Evolutionary conservation across 2,888 invertebrate genomes (phyloP).

Genomic region (Macaria notata): DNA sequence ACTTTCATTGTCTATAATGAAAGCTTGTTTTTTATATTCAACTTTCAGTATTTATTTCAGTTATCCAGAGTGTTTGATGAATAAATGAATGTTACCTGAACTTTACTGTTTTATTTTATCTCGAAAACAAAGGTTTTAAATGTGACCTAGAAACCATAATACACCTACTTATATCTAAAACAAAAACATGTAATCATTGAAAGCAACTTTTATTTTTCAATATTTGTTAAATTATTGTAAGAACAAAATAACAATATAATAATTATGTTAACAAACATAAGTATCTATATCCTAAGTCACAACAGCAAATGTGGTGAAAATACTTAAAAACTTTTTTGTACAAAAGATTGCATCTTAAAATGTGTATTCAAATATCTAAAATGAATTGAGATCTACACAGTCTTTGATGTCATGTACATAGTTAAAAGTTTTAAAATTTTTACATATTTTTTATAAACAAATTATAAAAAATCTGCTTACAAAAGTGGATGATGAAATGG

Average conservation of each 20-base stretch:
- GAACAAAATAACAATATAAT: conserved; percentile 63
- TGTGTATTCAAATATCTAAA: conserved; percentile 19
- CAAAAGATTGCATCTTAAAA: conserved; percentile 13
- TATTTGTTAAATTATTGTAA: conserved; percentile 66
- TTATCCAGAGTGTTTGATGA: neutral
- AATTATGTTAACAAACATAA: conserved; percentile 78
- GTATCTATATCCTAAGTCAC: conserved; percentile 72
- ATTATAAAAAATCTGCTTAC: neutral
- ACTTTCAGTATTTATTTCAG: conserved; percentile 32
- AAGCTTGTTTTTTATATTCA: conserved; percentile 28
- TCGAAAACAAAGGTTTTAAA: neutral
- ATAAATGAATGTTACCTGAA: conserved; percentile 2
- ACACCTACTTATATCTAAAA: too few relatives aligned
- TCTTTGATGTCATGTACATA: conserved; percentile 30
- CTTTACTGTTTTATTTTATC: neutral
- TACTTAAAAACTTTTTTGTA: conserved; percentile 22
- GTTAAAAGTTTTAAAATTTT: conserved; percentile 3
- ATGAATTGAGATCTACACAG: conserved; percentile 52
- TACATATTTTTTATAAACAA: neutral
- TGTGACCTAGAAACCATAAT: too few relatives aligned
- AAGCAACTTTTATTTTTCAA: conserved; percentile 71
- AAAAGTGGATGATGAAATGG: conserved; percentile 3
- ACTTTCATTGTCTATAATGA: too few relatives aligned
- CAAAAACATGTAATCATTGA: conserved; percentile 38
- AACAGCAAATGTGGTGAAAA: conserved; percentile 46